Percentiles rank a stretch among this genome's conserved stretches.
Evolutionary conservation across 2,888 invertebrate genomes (phyloP).

Genomic region (Euzetes globulus): DNA sequence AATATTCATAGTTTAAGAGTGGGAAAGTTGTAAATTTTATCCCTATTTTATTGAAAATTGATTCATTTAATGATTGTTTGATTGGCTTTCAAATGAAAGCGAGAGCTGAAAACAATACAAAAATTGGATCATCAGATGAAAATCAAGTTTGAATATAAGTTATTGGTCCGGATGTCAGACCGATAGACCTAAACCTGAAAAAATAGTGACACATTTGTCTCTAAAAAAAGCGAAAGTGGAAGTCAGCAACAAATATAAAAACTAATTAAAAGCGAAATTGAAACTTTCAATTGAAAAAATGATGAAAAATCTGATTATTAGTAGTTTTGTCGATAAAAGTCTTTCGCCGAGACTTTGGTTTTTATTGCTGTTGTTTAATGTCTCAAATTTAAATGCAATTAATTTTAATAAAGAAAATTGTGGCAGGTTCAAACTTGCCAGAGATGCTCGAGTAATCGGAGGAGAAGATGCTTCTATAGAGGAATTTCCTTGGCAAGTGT

Average conservation of each 20-base stretch:
- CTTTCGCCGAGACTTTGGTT: no score
- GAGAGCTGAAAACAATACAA: neutral
- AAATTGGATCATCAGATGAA: conserved; percentile 7
- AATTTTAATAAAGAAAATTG: neutral
- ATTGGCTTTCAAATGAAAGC: neutral
- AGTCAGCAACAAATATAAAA: neutral
- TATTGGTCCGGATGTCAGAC: conserved; percentile 19
- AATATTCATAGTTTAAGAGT: no score
- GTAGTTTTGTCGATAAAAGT: no score
- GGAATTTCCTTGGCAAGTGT: conserved; percentile 34
- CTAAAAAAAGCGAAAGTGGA: neutral
- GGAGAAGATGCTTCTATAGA: conserved; percentile 30
- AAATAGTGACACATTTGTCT: neutral
- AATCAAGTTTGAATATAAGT: conserved; percentile 22
- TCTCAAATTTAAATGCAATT: neutral
- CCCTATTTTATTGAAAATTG: no score
- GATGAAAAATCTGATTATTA: neutral
- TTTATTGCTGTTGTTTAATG: neutral
- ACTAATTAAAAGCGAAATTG: neutral
- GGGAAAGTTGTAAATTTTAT: no score
- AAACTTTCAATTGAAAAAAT: neutral
- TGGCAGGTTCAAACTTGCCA: neutral
- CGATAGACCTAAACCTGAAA: neutral
- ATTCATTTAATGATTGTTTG: neutral
- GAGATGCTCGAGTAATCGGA: conserved; percentile 23